Evolutionary conservation across 2,113 vertebrate species (phyloP).

Genomic region (Lota lota): DNA sequence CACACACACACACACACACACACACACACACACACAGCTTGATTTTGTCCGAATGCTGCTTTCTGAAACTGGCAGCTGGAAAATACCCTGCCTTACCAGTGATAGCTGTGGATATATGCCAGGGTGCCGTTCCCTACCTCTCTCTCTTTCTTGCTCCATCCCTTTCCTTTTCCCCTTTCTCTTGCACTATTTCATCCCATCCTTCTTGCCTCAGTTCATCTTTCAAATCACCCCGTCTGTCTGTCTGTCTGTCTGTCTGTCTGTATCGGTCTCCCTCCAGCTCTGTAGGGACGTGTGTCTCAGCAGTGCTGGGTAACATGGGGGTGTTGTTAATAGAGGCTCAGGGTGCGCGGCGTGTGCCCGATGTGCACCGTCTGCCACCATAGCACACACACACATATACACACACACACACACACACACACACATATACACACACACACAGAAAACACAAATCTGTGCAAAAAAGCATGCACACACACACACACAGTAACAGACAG

Average conservation of each 20-base stretch:
- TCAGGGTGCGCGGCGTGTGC: conserved; percentile 30
- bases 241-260: conserved; percentile 1
- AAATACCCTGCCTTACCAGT: conserved; percentile 41
- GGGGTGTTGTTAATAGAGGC: conserved; percentile 54
- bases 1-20: conserved; percentile 7
- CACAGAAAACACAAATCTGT: not conserved
- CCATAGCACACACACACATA: conserved; percentile 46
- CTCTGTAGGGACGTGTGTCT: conserved; percentile 27
- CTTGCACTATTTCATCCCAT: not conserved
- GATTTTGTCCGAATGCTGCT: conserved; percentile 25
- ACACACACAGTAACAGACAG: conserved; percentile 14
- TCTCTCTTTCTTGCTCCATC: conserved; percentile 11
- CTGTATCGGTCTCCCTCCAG: conserved; percentile 21
- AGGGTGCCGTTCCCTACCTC: conserved; percentile 24
- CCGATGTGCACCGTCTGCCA: conserved; percentile 36
- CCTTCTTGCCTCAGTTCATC: not conserved
- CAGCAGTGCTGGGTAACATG: conserved; percentile 37
- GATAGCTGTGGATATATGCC: conserved; percentile 41
- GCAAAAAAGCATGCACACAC: conserved; percentile 12
- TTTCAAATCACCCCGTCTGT: not conserved
- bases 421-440: not conserved
- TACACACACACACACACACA: conserved; percentile 28
- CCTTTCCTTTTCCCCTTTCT: conserved; percentile 1
- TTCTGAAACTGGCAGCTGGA: conserved; percentile 62
- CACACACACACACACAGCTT: not conserved